Percentiles rank a stretch among this genome's conserved stretches.
These are phyloP conservation scores for Andricus curvator DNA, from an alignment of 2,888 invertebrate genomes.

Conservation along the genomic window DNA sequence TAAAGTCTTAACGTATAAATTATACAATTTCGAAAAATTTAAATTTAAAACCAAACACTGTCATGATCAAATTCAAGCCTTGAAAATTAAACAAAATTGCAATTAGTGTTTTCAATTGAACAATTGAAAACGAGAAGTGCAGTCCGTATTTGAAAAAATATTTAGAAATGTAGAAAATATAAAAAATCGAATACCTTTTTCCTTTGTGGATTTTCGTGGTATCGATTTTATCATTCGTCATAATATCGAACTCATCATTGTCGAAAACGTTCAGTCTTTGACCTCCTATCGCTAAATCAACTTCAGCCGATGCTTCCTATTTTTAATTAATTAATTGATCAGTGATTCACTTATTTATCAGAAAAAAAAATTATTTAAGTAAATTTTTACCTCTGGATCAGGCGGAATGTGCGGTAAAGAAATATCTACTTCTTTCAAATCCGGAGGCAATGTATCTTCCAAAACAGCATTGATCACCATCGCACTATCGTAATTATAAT, in stretches of 20 bases:
- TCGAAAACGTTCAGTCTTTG: constrained; percentile 86
- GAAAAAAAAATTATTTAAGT: neutral
- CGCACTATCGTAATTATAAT: constrained; percentile 87
- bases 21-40: no score
- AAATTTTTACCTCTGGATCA: constrained; percentile 79
- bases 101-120: no score
- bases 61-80: no score
- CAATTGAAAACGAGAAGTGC: no score
- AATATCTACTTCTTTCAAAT: constrained; percentile 78
- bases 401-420: constrained; percentile 83
- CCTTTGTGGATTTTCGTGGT: constrained; percentile 78
- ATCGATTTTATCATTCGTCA: constrained; percentile 83
- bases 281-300: constrained; percentile 57
- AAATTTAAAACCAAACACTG: no score
- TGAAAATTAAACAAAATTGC: no score
- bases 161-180: neutral
- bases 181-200: constrained; percentile 75
- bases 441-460: constrained; percentile 84
- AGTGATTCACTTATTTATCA: neutral
- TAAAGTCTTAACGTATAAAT: no score
- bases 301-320: constrained; percentile 61
- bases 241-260: constrained; percentile 88
- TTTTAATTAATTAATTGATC: neutral
- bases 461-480: constrained; percentile 90
- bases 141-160: neutral